phyloP scores from a whole-genome alignment of 2,113 vertebrate species.

The Genyomyrus donnyi region DNA sequence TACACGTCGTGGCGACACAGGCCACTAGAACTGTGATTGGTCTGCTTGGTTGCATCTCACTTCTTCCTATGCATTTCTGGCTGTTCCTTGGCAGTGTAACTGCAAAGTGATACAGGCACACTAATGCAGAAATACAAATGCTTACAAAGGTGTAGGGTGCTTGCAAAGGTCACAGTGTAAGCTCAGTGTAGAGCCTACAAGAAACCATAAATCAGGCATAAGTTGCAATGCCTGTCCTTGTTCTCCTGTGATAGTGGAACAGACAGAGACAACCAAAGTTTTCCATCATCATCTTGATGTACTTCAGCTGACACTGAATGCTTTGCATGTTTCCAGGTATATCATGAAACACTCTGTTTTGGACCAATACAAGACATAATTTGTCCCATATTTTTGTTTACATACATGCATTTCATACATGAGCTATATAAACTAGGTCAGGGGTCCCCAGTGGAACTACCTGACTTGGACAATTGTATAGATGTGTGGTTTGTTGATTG shows the following conservation, averaged over 20 bases:
- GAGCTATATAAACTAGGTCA: neutral
- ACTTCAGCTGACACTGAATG: neutral
- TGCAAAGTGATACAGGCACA: too few species aligned
- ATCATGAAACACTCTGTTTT: neutral
- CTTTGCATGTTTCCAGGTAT: neutral
- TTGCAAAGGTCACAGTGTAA: neutral
- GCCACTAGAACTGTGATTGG: too few species aligned
- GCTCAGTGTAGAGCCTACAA: neutral
- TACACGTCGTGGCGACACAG: too few species aligned
- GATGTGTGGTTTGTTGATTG: neutral
- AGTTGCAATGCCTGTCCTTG: too few species aligned
- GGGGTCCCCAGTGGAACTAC: neutral
- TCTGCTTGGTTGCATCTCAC: too few species aligned
- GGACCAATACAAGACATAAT: neutral
- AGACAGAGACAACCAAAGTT: neutral
- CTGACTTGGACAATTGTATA: neutral
- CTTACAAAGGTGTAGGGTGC: too few species aligned
- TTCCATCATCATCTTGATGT: neutral
- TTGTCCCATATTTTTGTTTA: neutral
- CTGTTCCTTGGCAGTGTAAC: too few species aligned
- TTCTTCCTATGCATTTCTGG: too few species aligned
- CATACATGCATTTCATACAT: neutral
- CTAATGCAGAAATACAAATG: too few species aligned
- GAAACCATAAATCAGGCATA: too few species aligned
- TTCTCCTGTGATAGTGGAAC: neutral